Evolutionary conservation across 64 coral and sea anemone species (phyloP).

Genomic region (Montipora cactus): DNA sequence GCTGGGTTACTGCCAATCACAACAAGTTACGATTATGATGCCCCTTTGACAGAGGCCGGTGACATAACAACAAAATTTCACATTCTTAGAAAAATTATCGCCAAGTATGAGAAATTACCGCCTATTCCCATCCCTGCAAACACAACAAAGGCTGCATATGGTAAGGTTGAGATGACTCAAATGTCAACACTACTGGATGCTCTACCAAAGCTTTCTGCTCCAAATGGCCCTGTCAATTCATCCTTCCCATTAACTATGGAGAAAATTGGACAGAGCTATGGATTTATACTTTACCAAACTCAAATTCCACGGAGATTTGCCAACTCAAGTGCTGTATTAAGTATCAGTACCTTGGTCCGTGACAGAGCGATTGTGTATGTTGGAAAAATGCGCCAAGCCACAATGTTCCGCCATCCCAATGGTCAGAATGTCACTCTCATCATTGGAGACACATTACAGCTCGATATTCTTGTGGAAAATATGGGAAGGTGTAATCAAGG

Average conservation of each 20-base stretch:
- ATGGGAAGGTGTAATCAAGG: constrained; percentile 72
- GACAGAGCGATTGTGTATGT: constrained; percentile 93
- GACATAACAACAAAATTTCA: constrained; percentile 76
- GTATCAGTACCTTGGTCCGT: constrained; percentile 72
- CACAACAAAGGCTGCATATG: constrained; percentile 88
- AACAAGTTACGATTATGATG: constrained; percentile 97
- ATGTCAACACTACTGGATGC: constrained; percentile 62
- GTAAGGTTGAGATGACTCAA: constrained; percentile 70
- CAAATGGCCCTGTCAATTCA: constrained; percentile 58
- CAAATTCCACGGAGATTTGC: constrained; percentile 61
- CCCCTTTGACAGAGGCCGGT: constrained; percentile 93
- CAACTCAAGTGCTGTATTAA: constrained; percentile 44
- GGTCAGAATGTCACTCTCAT: constrained; percentile 43
- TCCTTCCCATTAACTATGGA: constrained; percentile 87
- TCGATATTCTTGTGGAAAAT: constrained; percentile 90
- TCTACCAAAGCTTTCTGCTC: constrained; percentile 54
- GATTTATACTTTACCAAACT: constrained; percentile 86
- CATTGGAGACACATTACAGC: constrained; percentile 37
- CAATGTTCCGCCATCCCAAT: constrained; percentile 49
- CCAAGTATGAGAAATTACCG: constrained; percentile 74
- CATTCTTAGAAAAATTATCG: constrained; percentile 62
- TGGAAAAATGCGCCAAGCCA: constrained; percentile 71
- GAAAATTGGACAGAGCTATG: constrained; percentile 91
- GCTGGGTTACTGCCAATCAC: constrained; percentile 52
- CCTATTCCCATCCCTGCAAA: constrained; percentile 71